Percentiles rank a stretch among this genome's conserved stretches.
Conservation (phyloP, 2,797 vertebrate species). For the Cichlasoma orientale region DNA sequence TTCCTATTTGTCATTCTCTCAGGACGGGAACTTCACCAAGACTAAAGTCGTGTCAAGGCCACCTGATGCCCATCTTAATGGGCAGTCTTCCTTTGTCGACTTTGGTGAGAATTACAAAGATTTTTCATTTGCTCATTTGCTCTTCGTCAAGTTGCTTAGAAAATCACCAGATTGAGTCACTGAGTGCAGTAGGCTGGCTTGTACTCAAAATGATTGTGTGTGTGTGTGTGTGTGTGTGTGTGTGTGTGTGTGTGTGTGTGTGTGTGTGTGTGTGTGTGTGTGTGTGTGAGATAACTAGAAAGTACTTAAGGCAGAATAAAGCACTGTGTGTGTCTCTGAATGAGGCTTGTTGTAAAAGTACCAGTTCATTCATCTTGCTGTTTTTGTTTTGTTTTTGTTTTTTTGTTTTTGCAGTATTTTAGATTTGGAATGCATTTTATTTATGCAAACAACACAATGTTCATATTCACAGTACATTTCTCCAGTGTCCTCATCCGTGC, state of each 20-base stretch:
- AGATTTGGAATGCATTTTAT: not conserved
- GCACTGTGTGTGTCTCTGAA: too few relatives aligned
- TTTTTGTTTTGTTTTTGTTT: not conserved
- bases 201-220: too few relatives aligned
- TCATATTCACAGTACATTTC: too few relatives aligned
- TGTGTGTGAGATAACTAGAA: not conserved
- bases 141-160: too few relatives aligned
- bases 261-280: too few relatives aligned
- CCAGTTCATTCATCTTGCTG: not conserved
- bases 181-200: too few relatives aligned
- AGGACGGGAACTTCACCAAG: constrained; percentile 90
- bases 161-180: too few relatives aligned
- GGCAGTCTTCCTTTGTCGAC: constrained; percentile 94
- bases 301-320: too few relatives aligned
- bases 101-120: constrained; percentile 85
- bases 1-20: constrained; percentile 13
- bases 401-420: not conserved
- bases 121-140: constrained; percentile 5
- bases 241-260: too few relatives aligned
- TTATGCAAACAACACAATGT: not conserved
- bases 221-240: too few relatives aligned
- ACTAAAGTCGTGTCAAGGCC: constrained; percentile 15
- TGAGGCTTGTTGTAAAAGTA: too few relatives aligned
- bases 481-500: not conserved
- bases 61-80: constrained; percentile 70